Evolutionary conservation across 2,888 invertebrate species (phyloP).

Genomic region (Oegoconia quadripuncta): DNA sequence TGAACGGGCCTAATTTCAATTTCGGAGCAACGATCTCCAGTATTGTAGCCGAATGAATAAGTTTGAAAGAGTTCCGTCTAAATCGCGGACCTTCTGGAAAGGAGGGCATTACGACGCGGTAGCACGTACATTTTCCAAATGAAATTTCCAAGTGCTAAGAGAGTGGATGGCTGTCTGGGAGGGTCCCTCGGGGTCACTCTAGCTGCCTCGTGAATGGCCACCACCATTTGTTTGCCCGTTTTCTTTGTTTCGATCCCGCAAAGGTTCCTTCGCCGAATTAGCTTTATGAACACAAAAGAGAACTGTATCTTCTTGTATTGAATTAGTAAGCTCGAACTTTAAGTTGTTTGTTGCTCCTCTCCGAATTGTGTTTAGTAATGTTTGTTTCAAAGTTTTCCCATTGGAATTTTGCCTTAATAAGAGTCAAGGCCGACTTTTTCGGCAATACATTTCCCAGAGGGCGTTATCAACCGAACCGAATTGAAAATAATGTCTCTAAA

Average conservation of each 20-base stretch:
- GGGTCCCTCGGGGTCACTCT: slow-evolving; percentile 37
- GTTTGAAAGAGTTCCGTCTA: slow-evolving; percentile 52
- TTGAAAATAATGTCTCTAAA: slow-evolving; percentile 9
- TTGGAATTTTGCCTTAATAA: not conserved
- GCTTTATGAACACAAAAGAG: slow-evolving; percentile 30
- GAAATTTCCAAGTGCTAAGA: slow-evolving; percentile 65
- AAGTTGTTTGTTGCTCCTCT: not conserved
- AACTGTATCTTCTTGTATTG: slow-evolving; percentile 24
- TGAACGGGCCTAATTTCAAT: slow-evolving; percentile 63
- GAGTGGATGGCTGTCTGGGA: slow-evolving; percentile 37
- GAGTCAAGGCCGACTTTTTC: not conserved
- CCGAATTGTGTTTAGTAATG: not conserved
- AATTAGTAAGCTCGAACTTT: slow-evolving; percentile 17
- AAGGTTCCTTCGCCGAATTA: slow-evolving; percentile 25
- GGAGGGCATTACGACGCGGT: slow-evolving; percentile 56
- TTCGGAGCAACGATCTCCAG: slow-evolving; percentile 52
- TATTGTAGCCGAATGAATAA: slow-evolving; percentile 54
- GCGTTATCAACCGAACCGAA: slow-evolving; percentile 12
- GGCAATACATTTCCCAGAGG: slow-evolving; percentile 10
- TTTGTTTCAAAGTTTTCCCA: not conserved
- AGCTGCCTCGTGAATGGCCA: slow-evolving; percentile 37
- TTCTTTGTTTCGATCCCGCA: slow-evolving; percentile 33
- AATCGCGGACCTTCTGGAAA: slow-evolving; percentile 49
- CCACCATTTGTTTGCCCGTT: slow-evolving; percentile 44
- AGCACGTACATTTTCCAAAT: slow-evolving; percentile 69